phyloP scores from a whole-genome alignment of 1,140 invertebrate species.

The Heterodera schachtii region DNA sequence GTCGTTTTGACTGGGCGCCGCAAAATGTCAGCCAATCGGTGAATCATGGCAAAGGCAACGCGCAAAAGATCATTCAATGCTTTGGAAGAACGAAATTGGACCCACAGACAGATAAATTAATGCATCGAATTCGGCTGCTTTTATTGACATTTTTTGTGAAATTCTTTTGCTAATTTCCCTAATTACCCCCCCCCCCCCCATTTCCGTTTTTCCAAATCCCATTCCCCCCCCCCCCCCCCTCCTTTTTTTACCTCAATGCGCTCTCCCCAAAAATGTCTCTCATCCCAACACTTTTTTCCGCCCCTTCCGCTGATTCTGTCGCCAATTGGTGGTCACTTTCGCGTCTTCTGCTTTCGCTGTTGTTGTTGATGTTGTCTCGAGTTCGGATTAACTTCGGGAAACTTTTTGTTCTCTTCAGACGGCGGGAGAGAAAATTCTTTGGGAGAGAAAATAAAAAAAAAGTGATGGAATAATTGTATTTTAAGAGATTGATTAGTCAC shows the following conservation, averaged over 20 bases:
- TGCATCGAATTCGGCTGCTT: no score
- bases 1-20: no score
- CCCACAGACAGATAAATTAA: no score
- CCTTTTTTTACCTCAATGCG: slow-evolving; percentile 3
- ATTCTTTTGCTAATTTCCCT: no score
- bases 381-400: slow-evolving; percentile 38
- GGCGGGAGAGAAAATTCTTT: slow-evolving; percentile 63
- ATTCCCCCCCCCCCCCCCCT: no score
- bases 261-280: slow-evolving; percentile 17
- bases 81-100: no score
- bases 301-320: not conserved
- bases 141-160: no score
- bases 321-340: not conserved
- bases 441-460: slow-evolving; percentile 18
- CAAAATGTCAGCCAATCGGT: no score
- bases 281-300: not conserved
- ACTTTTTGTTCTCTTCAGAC: slow-evolving; percentile 63
- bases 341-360: not conserved
- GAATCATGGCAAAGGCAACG: no score
- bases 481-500: not conserved
- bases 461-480: no score
- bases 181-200: no score
- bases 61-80: no score
- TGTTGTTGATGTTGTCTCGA: not conserved
- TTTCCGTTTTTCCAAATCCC: not conserved